Evolutionary conservation across 2,888 invertebrate species (phyloP).

Genomic region (Homarus gammarus): DNA sequence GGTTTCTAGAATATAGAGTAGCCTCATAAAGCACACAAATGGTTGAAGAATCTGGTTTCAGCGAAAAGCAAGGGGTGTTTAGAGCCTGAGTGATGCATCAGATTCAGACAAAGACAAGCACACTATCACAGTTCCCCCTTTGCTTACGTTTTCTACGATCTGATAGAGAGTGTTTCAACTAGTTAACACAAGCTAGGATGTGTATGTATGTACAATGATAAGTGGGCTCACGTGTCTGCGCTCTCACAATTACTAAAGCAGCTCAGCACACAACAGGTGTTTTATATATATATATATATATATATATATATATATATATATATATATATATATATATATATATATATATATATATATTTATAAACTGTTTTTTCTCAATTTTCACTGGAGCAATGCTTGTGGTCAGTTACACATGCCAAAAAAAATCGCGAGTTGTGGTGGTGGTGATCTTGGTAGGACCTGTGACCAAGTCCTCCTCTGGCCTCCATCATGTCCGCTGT

Average conservation of each 20-base stretch:
- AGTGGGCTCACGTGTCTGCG: too few species aligned
- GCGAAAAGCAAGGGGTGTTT: background rate
- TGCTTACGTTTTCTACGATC: slow-evolving; percentile 4
- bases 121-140: slow-evolving; percentile 34
- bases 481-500: background rate
- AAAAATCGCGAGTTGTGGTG: too few species aligned
- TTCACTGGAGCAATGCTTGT: too few species aligned
- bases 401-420: too few species aligned
- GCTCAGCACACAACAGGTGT: background rate
- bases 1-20: background rate
- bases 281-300: background rate
- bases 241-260: too few species aligned
- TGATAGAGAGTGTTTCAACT: background rate
- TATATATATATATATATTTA: too few species aligned
- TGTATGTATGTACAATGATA: too few species aligned
- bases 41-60: background rate
- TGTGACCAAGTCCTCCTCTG: too few species aligned
- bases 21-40: slow-evolving; percentile 3
- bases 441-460: too few species aligned
- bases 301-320: background rate
- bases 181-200: slow-evolving; percentile 7
- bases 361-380: too few species aligned
- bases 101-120: slow-evolving; percentile 10
- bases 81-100: background rate
- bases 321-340: too few species aligned